Percentiles rank a stretch among this genome's conserved stretches.
Evolutionary conservation across 1,140 invertebrate species (phyloP).

Genomic region (Bombus polaris): DNA sequence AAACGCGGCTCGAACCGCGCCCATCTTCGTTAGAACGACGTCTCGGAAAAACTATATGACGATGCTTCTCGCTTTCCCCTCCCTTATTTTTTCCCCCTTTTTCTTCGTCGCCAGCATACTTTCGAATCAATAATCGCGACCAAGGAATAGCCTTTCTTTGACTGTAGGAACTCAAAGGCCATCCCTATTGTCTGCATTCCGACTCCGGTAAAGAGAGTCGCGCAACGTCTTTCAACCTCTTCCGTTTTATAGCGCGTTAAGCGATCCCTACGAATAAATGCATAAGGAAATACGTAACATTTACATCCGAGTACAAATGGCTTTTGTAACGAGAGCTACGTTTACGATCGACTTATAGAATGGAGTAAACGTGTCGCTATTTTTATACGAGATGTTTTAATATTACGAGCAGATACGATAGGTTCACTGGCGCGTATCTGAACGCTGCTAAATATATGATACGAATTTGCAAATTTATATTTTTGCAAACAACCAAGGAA

Average conservation of each 20-base stretch:
- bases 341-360: too few species aligned
- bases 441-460: too few species aligned
- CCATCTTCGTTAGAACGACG: slow-evolving; percentile 43
- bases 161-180: slow-evolving; percentile 43
- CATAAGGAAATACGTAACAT: neutral
- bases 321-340: too few species aligned
- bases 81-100: neutral
- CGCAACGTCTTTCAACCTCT: neutral
- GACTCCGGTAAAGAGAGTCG: neutral
- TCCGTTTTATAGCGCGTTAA: neutral
- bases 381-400: too few species aligned
- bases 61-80: neutral
- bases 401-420: too few species aligned
- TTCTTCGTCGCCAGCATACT: neutral
- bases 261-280: neutral
- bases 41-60: slow-evolving; percentile 24
- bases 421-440: too few species aligned
- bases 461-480: too few species aligned
- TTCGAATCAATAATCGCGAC: slow-evolving; percentile 47
- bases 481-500: too few species aligned
- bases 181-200: slow-evolving; percentile 44
- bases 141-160: slow-evolving; percentile 43
- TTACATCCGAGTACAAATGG: neutral
- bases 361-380: too few species aligned
- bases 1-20: slow-evolving; percentile 38